Percentiles rank a stretch among this genome's conserved stretches.
These are phyloP conservation scores for Batillaria attramentaria DNA, from an alignment of 1,140 invertebrate species.

Conservation along the genomic window DNA sequence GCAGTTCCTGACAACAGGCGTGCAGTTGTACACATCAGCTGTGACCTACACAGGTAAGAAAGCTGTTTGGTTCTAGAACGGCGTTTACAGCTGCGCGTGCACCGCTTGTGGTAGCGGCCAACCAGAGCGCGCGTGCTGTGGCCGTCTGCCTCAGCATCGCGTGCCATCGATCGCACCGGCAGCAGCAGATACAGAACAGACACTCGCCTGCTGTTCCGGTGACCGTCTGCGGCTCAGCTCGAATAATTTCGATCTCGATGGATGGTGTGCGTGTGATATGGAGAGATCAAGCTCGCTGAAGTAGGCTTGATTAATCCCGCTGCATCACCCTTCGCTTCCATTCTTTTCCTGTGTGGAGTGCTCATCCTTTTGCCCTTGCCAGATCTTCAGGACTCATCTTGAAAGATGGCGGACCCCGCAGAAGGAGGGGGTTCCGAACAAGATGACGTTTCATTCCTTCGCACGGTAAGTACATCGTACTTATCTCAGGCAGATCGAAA, in stretches of 20 bases:
- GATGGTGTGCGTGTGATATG: slow-evolving; percentile 23
- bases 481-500: too few relatives aligned
- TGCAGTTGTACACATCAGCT: too few relatives aligned
- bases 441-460: slow-evolving; percentile 61
- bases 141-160: too few relatives aligned
- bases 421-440: slow-evolving; percentile 60
- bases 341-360: background rate
- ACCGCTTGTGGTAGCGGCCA: background rate
- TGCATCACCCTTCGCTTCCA: background rate
- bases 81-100: background rate
- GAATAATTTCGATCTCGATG: slow-evolving; percentile 33
- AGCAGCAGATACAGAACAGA: slow-evolving; percentile 19
- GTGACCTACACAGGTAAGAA: too few relatives aligned
- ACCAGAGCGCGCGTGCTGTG: background rate
- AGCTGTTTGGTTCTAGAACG: too few relatives aligned
- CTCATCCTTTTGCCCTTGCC: slow-evolving; percentile 24
- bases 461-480: slow-evolving; percentile 59
- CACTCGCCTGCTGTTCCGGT: slow-evolving; percentile 32
- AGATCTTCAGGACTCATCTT: background rate
- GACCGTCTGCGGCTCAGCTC: slow-evolving; percentile 34
- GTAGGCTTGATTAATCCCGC: slow-evolving; percentile 24
- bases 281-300: slow-evolving; percentile 15
- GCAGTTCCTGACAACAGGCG: too few relatives aligned
- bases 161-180: slow-evolving; percentile 27
- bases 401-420: slow-evolving; percentile 57